These are phyloP conservation scores for Charina bottae DNA, from an alignment of 2,113 vertebrate species.

Conservation along the genomic window DNA sequence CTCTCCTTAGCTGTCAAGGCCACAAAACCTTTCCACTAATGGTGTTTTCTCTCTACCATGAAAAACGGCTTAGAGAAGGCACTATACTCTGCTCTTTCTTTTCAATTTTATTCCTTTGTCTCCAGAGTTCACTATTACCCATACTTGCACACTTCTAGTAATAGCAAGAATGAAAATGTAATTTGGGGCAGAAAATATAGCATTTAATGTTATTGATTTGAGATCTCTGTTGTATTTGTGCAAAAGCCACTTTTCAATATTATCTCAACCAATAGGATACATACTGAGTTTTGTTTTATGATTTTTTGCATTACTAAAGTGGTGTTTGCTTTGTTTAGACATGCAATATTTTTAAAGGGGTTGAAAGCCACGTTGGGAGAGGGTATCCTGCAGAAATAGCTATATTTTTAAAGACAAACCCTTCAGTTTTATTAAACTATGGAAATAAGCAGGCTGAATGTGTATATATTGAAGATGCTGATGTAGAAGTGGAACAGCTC, in stretches of 20 bases:
- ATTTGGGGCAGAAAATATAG: background rate
- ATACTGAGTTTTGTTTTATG: background rate
- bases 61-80: background rate
- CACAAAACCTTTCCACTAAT: background rate
- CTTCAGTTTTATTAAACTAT: background rate
- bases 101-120: background rate
- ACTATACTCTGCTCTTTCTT: background rate
- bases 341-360: background rate
- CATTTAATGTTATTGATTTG: conserved; percentile 1
- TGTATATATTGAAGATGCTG: background rate
- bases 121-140: conserved; percentile 5
- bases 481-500: background rate
- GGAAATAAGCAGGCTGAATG: background rate
- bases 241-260: background rate
- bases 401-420: background rate
- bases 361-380: background rate
- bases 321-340: background rate
- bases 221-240: background rate
- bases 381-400: too few relatives aligned
- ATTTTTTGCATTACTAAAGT: background rate
- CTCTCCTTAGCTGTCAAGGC: background rate
- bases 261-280: background rate
- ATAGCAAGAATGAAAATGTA: conserved; percentile 7
- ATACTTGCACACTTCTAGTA: background rate
- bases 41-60: background rate